Evolutionary conservation across 1,140 invertebrate species (phyloP).

Genomic region (Nasonia vitripennis): DNA sequence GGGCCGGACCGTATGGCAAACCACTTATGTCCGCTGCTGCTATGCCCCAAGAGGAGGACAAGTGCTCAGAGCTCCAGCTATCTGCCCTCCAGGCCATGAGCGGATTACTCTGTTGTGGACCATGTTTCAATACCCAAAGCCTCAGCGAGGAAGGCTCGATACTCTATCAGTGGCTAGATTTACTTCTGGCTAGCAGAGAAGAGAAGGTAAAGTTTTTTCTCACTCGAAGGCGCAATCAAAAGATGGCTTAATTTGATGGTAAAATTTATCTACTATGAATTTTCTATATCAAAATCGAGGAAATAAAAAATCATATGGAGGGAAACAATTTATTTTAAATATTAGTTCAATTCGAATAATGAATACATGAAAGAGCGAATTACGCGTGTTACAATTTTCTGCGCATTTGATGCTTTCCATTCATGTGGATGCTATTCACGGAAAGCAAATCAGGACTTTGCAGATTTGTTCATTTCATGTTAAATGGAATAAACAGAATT

Average conservation of each 20-base stretch:
- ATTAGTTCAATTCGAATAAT: too few relatives aligned
- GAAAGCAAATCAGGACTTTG: not conserved
- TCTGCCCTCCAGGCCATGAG: constrained; percentile 93
- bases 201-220: constrained; percentile 81
- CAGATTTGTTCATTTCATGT: too few relatives aligned
- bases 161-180: constrained; percentile 95
- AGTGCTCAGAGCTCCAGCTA: constrained; percentile 81
- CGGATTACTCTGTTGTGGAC: constrained; percentile 94
- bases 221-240: not conserved
- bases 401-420: too few relatives aligned
- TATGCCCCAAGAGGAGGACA: constrained; percentile 65
- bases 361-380: too few relatives aligned
- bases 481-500: constrained; percentile 11
- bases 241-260: too few relatives aligned
- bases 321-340: too few relatives aligned
- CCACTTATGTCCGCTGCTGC: constrained; percentile 70
- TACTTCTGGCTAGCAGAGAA: constrained; percentile 90
- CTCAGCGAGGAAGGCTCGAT: constrained; percentile 91
- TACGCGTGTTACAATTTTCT: too few relatives aligned
- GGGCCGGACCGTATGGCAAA: constrained; percentile 90
- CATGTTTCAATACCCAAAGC: constrained; percentile 90
- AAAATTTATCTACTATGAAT: too few relatives aligned
- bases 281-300: too few relatives aligned
- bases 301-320: too few relatives aligned
- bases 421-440: too few relatives aligned